Percentiles rank a stretch among this genome's conserved stretches.
These are phyloP conservation scores for Thalassoma bifasciatum DNA, from an alignment of 2,113 vertebrate species.

Conservation along the genomic window DNA sequence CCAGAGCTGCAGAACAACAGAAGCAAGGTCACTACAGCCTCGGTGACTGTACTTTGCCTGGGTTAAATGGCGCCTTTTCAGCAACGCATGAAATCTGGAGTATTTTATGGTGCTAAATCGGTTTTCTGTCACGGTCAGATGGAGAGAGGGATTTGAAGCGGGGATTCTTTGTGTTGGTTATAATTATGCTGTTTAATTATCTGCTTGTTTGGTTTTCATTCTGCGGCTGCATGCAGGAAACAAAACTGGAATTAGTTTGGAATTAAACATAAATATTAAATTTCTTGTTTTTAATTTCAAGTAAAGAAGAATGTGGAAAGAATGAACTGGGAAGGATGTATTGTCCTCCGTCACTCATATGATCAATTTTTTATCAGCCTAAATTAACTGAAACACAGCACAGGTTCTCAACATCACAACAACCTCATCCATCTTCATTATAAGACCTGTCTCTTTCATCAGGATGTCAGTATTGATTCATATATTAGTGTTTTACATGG, in stretches of 20 bases:
- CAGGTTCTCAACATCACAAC: background rate
- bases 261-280: constrained; percentile 13
- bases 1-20: constrained; percentile 10
- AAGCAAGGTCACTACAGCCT: constrained; percentile 42
- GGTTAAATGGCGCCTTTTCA: constrained; percentile 18
- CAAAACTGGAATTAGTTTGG: constrained; percentile 15
- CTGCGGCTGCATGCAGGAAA: background rate
- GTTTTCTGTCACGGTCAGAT: constrained; percentile 51
- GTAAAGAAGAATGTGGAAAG: background rate
- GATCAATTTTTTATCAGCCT: background rate
- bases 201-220: constrained; percentile 40
- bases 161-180: constrained; percentile 42
- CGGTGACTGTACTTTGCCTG: background rate
- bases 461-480: constrained; percentile 23
- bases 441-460: background rate
- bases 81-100: constrained; percentile 11
- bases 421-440: constrained; percentile 36
- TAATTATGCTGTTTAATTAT: constrained; percentile 49
- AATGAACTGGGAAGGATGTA: background rate
- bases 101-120: constrained; percentile 24
- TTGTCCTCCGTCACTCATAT: background rate
- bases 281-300: background rate
- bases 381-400: background rate
- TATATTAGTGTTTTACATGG: constrained; percentile 30
- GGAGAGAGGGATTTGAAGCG: constrained; percentile 38